phyloP scores from a whole-genome alignment of 2,797 vertebrate genomes.

The Acropternis orthonyx region DNA sequence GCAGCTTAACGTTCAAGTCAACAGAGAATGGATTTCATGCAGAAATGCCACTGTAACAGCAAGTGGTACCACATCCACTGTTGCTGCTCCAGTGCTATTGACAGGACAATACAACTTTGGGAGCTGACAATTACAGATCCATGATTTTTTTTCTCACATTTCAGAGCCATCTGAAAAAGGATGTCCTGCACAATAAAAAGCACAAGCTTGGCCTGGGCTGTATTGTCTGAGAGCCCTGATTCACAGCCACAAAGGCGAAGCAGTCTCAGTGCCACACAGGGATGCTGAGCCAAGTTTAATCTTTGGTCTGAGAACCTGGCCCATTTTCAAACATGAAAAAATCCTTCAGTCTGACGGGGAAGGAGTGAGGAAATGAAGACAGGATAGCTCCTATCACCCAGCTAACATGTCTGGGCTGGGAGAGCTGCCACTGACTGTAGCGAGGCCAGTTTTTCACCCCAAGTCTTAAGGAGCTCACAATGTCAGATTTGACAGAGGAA shows the following conservation, averaged over 20 bases:
- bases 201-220: constrained; percentile 18
- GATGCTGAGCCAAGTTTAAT: constrained; percentile 52
- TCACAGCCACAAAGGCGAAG: constrained; percentile 33
- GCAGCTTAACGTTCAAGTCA: neutral
- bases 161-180: constrained; percentile 18
- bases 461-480: constrained; percentile 33
- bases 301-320: constrained; percentile 55
- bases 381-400: constrained; percentile 48
- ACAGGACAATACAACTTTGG: neutral
- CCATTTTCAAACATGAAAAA: constrained; percentile 47
- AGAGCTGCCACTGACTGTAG: constrained; percentile 46
- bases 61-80: neutral
- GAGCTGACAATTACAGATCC: neutral
- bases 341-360: neutral
- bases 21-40: neutral
- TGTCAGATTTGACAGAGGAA: constrained; percentile 10
- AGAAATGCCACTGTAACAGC: neutral
- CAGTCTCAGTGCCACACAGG: constrained; percentile 46
- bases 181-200: neutral
- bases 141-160: neutral
- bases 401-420: constrained; percentile 52
- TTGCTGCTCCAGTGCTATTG: neutral
- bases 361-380: constrained; percentile 59
- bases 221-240: constrained; percentile 28
- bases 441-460: constrained; percentile 46